Conservation (phyloP, 2,888 invertebrate species). For the Pocota personata region DNA sequence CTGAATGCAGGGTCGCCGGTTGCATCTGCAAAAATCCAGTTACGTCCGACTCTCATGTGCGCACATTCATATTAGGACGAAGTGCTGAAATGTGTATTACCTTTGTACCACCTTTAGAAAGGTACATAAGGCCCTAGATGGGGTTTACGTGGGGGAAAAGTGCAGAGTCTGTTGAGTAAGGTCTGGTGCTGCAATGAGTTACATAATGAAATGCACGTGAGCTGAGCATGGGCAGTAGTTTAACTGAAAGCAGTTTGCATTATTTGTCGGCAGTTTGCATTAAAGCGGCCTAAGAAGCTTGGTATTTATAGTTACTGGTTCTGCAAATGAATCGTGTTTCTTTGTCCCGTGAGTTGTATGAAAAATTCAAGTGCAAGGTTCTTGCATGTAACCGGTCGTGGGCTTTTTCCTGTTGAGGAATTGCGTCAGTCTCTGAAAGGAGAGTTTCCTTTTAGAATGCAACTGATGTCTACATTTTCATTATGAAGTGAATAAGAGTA, state of each 20-base stretch:
- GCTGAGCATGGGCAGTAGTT: neutral
- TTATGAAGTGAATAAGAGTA: no score
- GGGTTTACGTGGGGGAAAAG: neutral
- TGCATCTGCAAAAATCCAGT: constrained; percentile 54
- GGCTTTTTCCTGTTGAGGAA: no score
- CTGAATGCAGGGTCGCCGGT: constrained; percentile 8
- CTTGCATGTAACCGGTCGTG: no score
- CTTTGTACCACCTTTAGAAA: neutral
- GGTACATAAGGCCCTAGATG: neutral
- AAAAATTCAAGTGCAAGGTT: no score
- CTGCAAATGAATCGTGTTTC: neutral
- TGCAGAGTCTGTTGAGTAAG: neutral
- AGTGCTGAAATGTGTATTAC: neutral
- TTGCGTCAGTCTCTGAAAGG: no score
- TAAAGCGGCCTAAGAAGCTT: neutral
- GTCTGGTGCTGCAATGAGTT: neutral
- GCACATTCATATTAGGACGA: neutral
- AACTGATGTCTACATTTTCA: no score
- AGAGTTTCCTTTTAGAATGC: no score
- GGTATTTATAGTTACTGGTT: neutral
- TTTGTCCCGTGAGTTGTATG: no score
- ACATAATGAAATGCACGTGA: neutral
- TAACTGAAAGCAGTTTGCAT: neutral
- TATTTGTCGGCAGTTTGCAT: neutral
- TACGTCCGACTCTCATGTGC: neutral